Conservation (phyloP, 2,888 invertebrate species). For the Acronicta aceris region DNA sequence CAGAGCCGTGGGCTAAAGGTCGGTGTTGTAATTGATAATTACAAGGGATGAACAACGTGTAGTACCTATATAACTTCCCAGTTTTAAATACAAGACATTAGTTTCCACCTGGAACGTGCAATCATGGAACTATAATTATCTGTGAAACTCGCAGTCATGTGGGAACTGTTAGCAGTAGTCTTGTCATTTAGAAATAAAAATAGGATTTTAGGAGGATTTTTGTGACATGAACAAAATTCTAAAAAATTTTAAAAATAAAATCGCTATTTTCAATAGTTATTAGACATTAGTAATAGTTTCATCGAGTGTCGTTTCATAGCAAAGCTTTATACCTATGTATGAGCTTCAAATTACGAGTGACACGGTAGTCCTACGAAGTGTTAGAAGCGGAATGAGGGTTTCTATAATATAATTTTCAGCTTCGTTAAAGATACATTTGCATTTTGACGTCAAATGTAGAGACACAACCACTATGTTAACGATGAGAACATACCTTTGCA, state of each 20-base stretch:
- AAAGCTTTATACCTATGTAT: too few species aligned
- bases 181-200: too few species aligned
- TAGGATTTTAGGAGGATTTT: too few species aligned
- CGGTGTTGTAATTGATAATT: constrained; percentile 35
- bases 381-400: constrained; percentile 72
- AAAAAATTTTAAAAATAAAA: too few species aligned
- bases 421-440: constrained; percentile 71
- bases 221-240: too few species aligned
- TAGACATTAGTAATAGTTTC: not conserved
- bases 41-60: constrained; percentile 10
- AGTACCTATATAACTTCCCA: not conserved
- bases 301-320: too few species aligned
- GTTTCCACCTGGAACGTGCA: not conserved
- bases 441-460: constrained; percentile 51
- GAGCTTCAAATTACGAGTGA: constrained; percentile 22
- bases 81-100: constrained; percentile 1
- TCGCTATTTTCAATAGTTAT: not conserved
- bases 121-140: not conserved
- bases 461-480: constrained; percentile 4
- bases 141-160: not conserved
- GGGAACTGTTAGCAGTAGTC: too few species aligned
- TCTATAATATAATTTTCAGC: constrained; percentile 72
- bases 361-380: constrained; percentile 50
- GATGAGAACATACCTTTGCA: too few species aligned
- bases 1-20: constrained; percentile 30